These are phyloP conservation scores for Nothoprocta perdicaria DNA, from an alignment of 2,113 vertebrate species.

Conservation along the genomic window DNA sequence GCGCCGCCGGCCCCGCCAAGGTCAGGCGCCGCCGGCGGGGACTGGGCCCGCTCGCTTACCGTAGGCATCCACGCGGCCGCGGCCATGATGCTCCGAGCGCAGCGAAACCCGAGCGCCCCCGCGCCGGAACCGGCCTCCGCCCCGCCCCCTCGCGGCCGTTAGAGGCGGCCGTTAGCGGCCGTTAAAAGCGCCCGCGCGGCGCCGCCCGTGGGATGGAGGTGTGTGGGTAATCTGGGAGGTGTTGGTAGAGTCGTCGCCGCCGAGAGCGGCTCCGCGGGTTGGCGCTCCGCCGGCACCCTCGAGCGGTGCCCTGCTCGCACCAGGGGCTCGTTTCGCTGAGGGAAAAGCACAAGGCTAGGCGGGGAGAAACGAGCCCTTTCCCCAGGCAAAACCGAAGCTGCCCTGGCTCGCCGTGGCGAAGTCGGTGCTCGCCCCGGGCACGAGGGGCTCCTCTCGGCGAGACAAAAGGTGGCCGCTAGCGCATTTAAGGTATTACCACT, in stretches of 20 bases:
- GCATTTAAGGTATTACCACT: background rate
- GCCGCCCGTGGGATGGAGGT: background rate
- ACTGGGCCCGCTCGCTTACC: constrained; percentile 28
- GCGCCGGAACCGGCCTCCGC: background rate
- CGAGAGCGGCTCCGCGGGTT: no score
- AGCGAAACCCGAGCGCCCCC: background rate
- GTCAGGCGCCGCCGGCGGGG: background rate
- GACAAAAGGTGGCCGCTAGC: no score
- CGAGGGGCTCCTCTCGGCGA: no score
- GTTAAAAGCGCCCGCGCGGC: no score
- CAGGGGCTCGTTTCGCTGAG: background rate
- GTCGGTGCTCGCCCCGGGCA: background rate
- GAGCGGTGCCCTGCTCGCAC: background rate
- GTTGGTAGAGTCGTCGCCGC: rapidly evolving
- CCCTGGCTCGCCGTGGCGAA: background rate
- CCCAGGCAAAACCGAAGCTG: no score
- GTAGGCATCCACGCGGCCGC: constrained; percentile 65
- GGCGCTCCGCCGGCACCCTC: no score
- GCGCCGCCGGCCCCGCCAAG: background rate
- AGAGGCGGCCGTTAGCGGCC: no score
- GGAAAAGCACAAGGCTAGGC: no score
- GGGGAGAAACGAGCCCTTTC: rapidly evolving
- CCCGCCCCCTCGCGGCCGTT: background rate
- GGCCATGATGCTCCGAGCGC: constrained; percentile 25
- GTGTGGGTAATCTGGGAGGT: background rate